Evolutionary conservation across 2,888 invertebrate genomes (phyloP), one percentile per base, ranked within the genome.

Genomic region (Notodonta dromedarius): DNA sequence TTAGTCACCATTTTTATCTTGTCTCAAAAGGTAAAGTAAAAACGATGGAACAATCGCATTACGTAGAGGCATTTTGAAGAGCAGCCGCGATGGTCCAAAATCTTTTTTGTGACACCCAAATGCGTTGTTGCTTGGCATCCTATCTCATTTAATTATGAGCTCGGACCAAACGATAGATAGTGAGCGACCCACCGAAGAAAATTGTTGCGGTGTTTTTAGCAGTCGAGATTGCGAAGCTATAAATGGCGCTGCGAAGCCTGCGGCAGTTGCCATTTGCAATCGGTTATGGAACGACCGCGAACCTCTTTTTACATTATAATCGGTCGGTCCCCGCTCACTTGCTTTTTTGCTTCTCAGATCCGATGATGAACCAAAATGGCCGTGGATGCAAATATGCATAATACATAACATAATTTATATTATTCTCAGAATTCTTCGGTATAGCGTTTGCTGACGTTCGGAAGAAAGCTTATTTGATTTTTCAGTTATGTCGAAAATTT

Each of bases 191-290:
- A 74, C 79, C 78, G 78, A 88, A 87, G 89, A 88, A 89, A 84
- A 90, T 88, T 82, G 80, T 83, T 85, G 85, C 83, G 80, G 84
- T 79, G 86, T 90, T 93, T 92, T 93, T 91, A 86, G 83, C 83
- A 77, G 86, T 77, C 80, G 87, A 90, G 91, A 92, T 93, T 92
- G 91, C 87, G 77, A 87, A 84, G 87, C 92, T 91, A 89, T 90
- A 93, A 92, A 91, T 86, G 93, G 91, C 86, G 81, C 83, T 80
- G 80, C 76, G 80, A 76, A 74, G 86, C 90, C 90, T 82, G 88
- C 89, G 92, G 93, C 92, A 83, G 84, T 89, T 86, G 89, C 90
- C 90, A 93, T 93, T 93, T 93, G 91, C 93, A 91, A 93, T 90
- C 92, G 87, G 89, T 93, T 93, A 92, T 92, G 92, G 92, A 90